These are phyloP conservation scores for Clarias macrocephalus DNA, from an alignment of 2,113 vertebrate species.

Conservation along the genomic window DNA sequence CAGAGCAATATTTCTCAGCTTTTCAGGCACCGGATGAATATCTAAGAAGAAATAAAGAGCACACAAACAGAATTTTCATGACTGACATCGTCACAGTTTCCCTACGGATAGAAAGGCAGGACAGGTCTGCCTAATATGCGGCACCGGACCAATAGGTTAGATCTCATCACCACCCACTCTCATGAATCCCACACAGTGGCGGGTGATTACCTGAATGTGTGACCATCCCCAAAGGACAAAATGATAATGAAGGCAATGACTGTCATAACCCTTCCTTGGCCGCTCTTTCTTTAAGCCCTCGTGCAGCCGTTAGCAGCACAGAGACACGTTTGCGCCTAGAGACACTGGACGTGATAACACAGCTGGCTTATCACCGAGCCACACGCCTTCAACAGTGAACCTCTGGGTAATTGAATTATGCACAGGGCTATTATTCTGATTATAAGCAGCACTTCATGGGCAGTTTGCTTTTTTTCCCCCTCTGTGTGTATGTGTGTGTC, in stretches of 20 bases:
- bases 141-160: constrained; percentile 27
- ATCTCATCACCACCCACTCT: constrained; percentile 25
- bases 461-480: background rate
- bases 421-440: constrained; percentile 42
- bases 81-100: constrained; percentile 18
- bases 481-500: constrained; percentile 6
- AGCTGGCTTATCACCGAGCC: constrained; percentile 47
- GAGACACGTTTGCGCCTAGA: constrained; percentile 24
- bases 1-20: constrained; percentile 18
- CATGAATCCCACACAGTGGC: constrained; percentile 44
- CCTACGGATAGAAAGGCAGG: constrained; percentile 16
- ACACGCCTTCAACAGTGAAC: constrained; percentile 42
- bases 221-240: constrained; percentile 40
- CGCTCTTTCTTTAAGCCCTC: constrained; percentile 5
- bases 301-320: background rate
- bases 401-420: constrained; percentile 52
- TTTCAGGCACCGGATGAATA: constrained; percentile 4
- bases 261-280: constrained; percentile 23
- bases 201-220: constrained; percentile 37
- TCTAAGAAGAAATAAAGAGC: background rate
- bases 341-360: constrained; percentile 35
- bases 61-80: constrained; percentile 7
- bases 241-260: constrained; percentile 37
- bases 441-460: constrained; percentile 32
- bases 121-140: constrained; percentile 7